Percentiles rank a stretch among this genome's conserved stretches.
phyloP scores from a whole-genome alignment of 2,888 invertebrate genomes.

The Sarcophaga subvicina region DNA sequence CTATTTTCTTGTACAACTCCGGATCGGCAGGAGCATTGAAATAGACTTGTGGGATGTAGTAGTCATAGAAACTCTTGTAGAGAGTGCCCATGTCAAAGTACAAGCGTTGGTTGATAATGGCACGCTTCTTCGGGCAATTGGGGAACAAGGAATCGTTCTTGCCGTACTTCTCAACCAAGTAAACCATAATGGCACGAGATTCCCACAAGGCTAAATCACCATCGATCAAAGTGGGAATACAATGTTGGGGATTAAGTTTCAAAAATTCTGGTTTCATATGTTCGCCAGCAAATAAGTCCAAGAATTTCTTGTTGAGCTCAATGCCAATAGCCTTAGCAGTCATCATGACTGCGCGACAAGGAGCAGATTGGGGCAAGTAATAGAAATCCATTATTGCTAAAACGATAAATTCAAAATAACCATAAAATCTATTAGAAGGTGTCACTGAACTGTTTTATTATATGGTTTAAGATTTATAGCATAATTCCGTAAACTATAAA shows the following conservation, averaged over 20 bases:
- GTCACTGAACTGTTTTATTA: too few species aligned
- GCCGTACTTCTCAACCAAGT: slow-evolving; percentile 90
- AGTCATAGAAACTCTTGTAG: slow-evolving; percentile 87
- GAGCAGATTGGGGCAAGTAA: slow-evolving; percentile 85
- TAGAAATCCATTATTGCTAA: slow-evolving; percentile 84
- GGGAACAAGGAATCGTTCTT: slow-evolving; percentile 90
- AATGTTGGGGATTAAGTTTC: slow-evolving; percentile 92
- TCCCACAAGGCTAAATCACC: slow-evolving; percentile 92
- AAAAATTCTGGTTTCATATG: slow-evolving; percentile 87
- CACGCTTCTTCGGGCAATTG: slow-evolving; percentile 89
- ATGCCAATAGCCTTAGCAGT: slow-evolving; percentile 86
- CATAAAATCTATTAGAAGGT: not conserved
- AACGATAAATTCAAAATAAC: not conserved
- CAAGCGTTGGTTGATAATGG: slow-evolving; percentile 89
- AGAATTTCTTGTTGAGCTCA: slow-evolving; percentile 85
- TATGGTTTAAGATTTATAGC: too few species aligned
- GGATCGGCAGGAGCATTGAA: slow-evolving; percentile 85
- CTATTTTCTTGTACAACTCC: slow-evolving; percentile 87
- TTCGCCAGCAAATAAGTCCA: slow-evolving; percentile 85
- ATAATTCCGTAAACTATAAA: too few species aligned
- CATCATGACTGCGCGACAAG: slow-evolving; percentile 86
- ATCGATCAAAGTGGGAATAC: slow-evolving; percentile 92
- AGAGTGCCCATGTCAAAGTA: slow-evolving; percentile 91
- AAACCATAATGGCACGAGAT: slow-evolving; percentile 91
- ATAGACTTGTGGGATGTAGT: slow-evolving; percentile 86